phyloP scores from a whole-genome alignment of 1,140 invertebrate genomes.

The Caenorhabditis briggsae region DNA sequence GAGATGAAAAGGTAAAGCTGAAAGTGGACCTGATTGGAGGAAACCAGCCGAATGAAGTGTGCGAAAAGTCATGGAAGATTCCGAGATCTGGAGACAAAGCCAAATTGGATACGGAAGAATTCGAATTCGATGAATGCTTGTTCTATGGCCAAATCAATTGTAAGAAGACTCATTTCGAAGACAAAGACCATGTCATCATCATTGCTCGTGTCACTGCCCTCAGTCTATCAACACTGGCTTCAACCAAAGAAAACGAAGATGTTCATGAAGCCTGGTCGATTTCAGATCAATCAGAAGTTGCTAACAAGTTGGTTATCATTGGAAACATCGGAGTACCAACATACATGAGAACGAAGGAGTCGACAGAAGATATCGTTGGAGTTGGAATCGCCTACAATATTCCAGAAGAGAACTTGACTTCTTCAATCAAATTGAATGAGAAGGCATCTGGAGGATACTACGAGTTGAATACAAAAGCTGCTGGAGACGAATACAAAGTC shows the following conservation, averaged over 20 bases:
- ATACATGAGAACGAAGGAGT: conserved; percentile 62
- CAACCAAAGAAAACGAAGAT: conserved; percentile 67
- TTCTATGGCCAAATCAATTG: conserved; percentile 71
- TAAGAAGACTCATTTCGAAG: conserved; percentile 61
- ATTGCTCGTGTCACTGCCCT: conserved; percentile 66
- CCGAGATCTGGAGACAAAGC: conserved; percentile 54
- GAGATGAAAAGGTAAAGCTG: conserved; percentile 66
- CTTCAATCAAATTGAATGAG: conserved; percentile 55
- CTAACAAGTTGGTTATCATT: conserved; percentile 55
- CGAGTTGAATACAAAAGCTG: conserved; percentile 68
- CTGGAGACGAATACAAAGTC: conserved; percentile 61
- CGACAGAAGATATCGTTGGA: conserved; percentile 64
- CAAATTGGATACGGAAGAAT: conserved; percentile 66
- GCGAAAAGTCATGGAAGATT: conserved; percentile 26
- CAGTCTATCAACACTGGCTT: conserved; percentile 67
- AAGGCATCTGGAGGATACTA: conserved; percentile 69
- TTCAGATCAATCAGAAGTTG: conserved; percentile 47
- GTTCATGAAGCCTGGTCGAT: conserved; percentile 68
- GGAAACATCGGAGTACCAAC: conserved; percentile 60
- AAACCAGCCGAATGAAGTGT: background rate
- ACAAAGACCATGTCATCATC: conserved; percentile 55
- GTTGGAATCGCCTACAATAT: conserved; percentile 69
- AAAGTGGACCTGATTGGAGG: conserved; percentile 63
- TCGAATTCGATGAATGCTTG: conserved; percentile 70
- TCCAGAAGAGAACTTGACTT: conserved; percentile 4